Conservation (phyloP, 2,113 vertebrate genomes). For the Python bivittatus region DNA sequence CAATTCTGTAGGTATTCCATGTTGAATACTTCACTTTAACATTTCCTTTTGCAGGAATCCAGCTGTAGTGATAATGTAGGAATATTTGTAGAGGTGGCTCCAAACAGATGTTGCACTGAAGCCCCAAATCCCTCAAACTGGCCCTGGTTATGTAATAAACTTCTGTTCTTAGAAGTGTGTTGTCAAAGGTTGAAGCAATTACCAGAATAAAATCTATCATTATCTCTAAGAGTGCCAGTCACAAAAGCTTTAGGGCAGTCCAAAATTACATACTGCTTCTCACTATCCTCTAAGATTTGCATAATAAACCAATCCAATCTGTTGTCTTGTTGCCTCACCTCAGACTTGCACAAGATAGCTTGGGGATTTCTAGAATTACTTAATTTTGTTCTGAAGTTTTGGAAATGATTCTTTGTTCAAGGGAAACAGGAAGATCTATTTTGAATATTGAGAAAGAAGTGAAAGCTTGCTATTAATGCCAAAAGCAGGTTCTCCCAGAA, state of each 20-base stretch:
- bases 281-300: constrained; percentile 5
- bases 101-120: background rate
- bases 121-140: background rate
- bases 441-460: constrained; percentile 33
- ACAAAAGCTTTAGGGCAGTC: background rate
- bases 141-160: background rate
- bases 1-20: too few species aligned
- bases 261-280: background rate
- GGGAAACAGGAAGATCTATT: constrained; percentile 8
- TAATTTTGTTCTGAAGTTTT: constrained; percentile 14
- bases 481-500: background rate
- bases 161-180: constrained; percentile 18
- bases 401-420: background rate
- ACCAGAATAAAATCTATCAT: background rate
- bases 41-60: too few species aligned
- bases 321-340: background rate
- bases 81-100: constrained; percentile 1
- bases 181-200: background rate
- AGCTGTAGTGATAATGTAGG: too few species aligned
- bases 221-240: background rate
- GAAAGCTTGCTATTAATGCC: background rate
- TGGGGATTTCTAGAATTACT: background rate
- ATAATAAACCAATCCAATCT: background rate
- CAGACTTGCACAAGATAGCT: background rate
- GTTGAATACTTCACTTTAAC: too few species aligned